Evolutionary conservation across 2,888 invertebrate genomes (phyloP).

Genomic region (Pegoplata infirma): DNA sequence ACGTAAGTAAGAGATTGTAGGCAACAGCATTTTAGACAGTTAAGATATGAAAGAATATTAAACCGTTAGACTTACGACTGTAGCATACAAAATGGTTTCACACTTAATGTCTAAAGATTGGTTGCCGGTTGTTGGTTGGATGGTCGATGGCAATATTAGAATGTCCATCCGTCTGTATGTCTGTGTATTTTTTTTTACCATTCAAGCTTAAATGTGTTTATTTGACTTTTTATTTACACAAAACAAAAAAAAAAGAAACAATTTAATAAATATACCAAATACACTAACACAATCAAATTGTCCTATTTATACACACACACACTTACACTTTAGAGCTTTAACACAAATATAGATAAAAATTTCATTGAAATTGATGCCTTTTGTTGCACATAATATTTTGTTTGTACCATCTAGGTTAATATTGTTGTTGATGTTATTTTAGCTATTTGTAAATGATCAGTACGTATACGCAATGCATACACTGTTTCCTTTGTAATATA

Average conservation of each 20-base stretch:
- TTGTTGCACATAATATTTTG: slow-evolving; percentile 31
- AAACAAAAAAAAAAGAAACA: slow-evolving; percentile 23
- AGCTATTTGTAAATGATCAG: not conserved
- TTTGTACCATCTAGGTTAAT: slow-evolving; percentile 9
- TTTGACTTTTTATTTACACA: slow-evolving; percentile 54
- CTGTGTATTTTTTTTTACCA: slow-evolving; percentile 5
- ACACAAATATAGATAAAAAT: slow-evolving; percentile 13
- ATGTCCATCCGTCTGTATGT: not conserved
- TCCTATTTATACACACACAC: not conserved
- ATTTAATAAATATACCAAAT: slow-evolving; percentile 1
- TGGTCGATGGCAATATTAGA: too few species aligned
- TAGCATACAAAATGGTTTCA: slow-evolving; percentile 17
- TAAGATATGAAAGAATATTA: not conserved
- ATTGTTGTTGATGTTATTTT: slow-evolving; percentile 2
- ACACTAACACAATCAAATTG: not conserved
- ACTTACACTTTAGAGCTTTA: slow-evolving; percentile 1
- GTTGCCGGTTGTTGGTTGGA: not conserved
- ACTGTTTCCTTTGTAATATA: slow-evolving; percentile 24
- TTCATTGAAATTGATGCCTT: slow-evolving; percentile 54
- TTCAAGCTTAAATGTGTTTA: slow-evolving; percentile 53
- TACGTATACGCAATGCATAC: slow-evolving; percentile 8
- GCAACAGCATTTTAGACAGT: not conserved
- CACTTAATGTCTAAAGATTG: slow-evolving; percentile 8
- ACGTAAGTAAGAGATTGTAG: too few species aligned
- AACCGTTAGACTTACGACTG: not conserved